phyloP scores from a whole-genome alignment of 2,113 vertebrate genomes.

The Sminthopsis crassicaudata region DNA sequence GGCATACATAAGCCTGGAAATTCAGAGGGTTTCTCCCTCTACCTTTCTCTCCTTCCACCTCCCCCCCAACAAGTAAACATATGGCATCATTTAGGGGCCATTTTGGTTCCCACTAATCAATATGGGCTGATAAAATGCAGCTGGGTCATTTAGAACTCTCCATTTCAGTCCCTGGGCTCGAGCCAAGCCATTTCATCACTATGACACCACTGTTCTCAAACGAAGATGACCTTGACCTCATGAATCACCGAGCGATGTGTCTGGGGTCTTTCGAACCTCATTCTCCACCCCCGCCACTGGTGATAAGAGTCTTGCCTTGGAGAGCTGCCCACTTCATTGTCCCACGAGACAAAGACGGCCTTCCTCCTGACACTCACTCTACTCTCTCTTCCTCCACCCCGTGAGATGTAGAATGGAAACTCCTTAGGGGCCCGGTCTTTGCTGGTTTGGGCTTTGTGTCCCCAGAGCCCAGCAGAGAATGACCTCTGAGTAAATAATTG shows the following conservation, averaged over 20 bases:
- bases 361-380: not conserved
- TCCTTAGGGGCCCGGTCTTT: not conserved
- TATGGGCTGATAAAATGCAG: conserved; percentile 80
- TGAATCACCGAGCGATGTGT: not conserved
- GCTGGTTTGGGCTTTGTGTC: not conserved
- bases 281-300: not conserved
- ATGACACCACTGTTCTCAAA: conserved; percentile 68
- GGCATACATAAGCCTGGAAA: not conserved
- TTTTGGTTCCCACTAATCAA: conserved; percentile 80
- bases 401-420: not conserved
- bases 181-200: conserved; percentile 77
- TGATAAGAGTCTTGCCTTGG: not conserved
- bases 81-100: conserved; percentile 80
- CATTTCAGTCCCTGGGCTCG: conserved; percentile 75
- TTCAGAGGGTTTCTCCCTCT: not conserved
- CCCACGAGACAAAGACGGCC: not conserved
- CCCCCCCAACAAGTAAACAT: conserved; percentile 65
- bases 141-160: conserved; percentile 81
- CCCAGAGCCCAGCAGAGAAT: not conserved
- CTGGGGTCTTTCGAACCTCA: not conserved
- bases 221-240: not conserved
- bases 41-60: not conserved
- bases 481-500: not conserved
- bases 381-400: not conserved
- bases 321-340: not conserved